Base-by-base conservation (phyloP, 2,888 invertebrate species). In the Eupithecia subumbrata region DNA sequence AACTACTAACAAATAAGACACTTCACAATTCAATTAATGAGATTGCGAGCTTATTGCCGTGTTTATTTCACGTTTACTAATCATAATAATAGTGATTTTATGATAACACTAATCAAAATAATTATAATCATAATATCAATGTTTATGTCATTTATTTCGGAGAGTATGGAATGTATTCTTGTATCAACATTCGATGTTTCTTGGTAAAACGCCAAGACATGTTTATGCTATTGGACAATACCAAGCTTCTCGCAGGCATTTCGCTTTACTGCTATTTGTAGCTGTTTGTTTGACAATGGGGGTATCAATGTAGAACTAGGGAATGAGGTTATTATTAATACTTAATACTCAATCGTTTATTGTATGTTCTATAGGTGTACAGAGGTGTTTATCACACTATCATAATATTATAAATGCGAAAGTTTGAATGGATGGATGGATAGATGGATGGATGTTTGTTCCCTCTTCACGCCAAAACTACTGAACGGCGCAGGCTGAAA, bases 171-270 rank as follows among this genome's bases (percentile, higher is more conserved):
- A 22, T 56, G 22, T 56, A 56, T n/a, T 56, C 22, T 22, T 22
- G 56, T 56, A 22, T 56, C 56, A 56, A 56, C 56, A 73, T 73
- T 73, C 63, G 63, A 63, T 40, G 22, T 70, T n/a, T 60, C 16
- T 69, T 69, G 18, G 48, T 69, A 48, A 69, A 52, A 34, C 30
- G 48, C 30, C 56, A 56, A 56, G n/a, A n/a, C 56, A 3, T 56
- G 56, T 56, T 56, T 56, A 56, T 22, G 56, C 56, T 56, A 56
- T 22, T n/a, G 12, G 11, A 56, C 56, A 56, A 56, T 56, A 56
- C 56, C 11, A 0, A 56, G 22, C 22, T 56, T 52, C n/a, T 48
- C 7, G 9, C 22, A 22, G 56, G 56, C 22, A 56, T 56, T 22
- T 52, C n/a, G 52, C 0, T 48, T 22, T 9, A 22, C 11, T 22